Evolutionary conservation across 2,888 invertebrate genomes (phyloP), one percentile per base, ranked within the genome.

Genomic region (Elegia similella): DNA sequence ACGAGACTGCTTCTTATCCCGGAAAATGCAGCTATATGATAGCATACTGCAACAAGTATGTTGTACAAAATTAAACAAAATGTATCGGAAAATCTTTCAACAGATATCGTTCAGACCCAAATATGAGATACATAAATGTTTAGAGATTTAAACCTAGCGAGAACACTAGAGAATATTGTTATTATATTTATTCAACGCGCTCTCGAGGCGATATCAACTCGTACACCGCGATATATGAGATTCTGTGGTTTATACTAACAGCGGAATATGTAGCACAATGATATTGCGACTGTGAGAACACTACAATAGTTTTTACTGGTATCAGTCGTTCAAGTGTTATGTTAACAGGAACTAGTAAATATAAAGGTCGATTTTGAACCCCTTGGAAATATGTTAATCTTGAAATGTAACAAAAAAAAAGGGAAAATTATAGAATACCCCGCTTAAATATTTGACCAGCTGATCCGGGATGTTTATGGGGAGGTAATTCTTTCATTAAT

Each of bases 201-300:
- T 68, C 68, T 64, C 69, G 66, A 66, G 69, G 69, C 72, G 72
- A 71, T 71, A 72, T 69, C 73, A 71, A 68, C 67, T 69, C 68
- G 68, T 70, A 72, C 71, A 75, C 78, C 75, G 68, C 72, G 73
- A 74, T 72, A 78, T 80, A 82, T 78, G 78, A 78, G 77, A 78
- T 75, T 73, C 72, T 77, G 77, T 63, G 75, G 75, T 75, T 70
- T 76, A 76, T 76, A 81, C 78, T 79, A 60, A 59, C 53, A 16
- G 34, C 34, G 34, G 12, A 46, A 50, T 32, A 50, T 50, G 34
- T 50, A 17, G 34, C 17, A 34, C 50, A 16, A 50, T 13, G 34
- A 50, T 50, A 50, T 50, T 50, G 50, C 50, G 1, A 38, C 0
- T 15, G 7, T 15, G 46, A 23, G 32, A 38, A 2, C 38, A 38